Evolutionary conservation across 2,797 vertebrate genomes (phyloP).

Genomic region (Brachyalestes nurse): DNA sequence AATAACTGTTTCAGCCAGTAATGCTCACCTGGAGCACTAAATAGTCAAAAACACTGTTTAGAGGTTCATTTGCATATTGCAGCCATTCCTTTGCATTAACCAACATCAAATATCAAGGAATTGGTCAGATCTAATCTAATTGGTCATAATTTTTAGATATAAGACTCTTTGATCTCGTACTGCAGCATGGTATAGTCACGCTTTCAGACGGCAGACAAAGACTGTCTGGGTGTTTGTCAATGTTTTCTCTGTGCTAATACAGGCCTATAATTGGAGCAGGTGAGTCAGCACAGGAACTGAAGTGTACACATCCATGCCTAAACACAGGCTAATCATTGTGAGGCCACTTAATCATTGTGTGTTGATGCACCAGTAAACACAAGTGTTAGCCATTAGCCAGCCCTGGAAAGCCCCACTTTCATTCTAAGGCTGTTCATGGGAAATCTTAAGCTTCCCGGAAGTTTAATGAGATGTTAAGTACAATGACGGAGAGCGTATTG

Average conservation of each 20-base stretch:
- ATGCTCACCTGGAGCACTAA: too few relatives aligned
- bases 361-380: slow-evolving; percentile 68
- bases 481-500: slow-evolving; percentile 9
- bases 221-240: slow-evolving; percentile 11
- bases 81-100: too few relatives aligned
- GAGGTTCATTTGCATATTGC: too few relatives aligned
- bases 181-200: background rate
- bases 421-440: slow-evolving; percentile 43
- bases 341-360: slow-evolving; percentile 40
- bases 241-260: background rate
- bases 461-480: slow-evolving; percentile 47
- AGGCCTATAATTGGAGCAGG: slow-evolving; percentile 52
- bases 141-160: too few relatives aligned
- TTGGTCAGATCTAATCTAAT: too few relatives aligned
- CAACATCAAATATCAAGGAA: too few relatives aligned
- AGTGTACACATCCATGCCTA: slow-evolving; percentile 58
- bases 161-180: background rate
- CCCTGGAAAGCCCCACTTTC: slow-evolving; percentile 30
- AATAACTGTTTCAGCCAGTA: too few relatives aligned
- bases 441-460: slow-evolving; percentile 60
- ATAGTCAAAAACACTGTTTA: too few relatives aligned
- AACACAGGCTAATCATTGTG: slow-evolving; percentile 63
- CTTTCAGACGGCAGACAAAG: background rate
- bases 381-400: slow-evolving; percentile 65
- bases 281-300: slow-evolving; percentile 63